Conservation (phyloP, 2,113 vertebrate genomes). For the Ameiurus melas region DNA sequence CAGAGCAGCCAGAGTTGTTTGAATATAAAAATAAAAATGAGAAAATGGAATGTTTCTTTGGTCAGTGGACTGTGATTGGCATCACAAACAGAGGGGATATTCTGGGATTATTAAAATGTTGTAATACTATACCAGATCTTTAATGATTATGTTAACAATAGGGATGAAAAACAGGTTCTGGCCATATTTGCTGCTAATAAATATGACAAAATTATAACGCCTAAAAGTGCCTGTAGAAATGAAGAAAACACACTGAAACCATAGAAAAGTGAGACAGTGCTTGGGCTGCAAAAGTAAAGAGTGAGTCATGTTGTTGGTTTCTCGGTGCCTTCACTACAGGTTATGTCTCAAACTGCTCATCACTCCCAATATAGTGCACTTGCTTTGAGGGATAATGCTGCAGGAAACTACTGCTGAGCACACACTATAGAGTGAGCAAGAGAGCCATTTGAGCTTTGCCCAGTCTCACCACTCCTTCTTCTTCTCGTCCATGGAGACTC, state of each 20-base stretch:
- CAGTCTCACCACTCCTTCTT: conserved; percentile 92
- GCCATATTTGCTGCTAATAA: conserved; percentile 42
- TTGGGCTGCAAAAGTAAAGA: conserved; percentile 30
- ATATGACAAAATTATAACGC: conserved; percentile 29
- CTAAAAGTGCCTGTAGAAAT: conserved; percentile 48
- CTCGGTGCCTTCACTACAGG: conserved; percentile 34
- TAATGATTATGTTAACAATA: background rate
- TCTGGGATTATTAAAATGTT: conserved; percentile 23
- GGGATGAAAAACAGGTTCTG: conserved; percentile 21
- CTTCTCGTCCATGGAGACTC: conserved; percentile 99
- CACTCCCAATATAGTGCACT: conserved; percentile 47
- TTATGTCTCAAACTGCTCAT: conserved; percentile 38
- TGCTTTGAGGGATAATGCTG: conserved; percentile 26
- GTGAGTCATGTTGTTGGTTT: conserved; percentile 39
- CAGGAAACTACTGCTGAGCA: conserved; percentile 30
- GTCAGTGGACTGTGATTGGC: conserved; percentile 34
- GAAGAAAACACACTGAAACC: conserved; percentile 28
- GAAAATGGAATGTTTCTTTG: conserved; percentile 38
- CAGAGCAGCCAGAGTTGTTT: conserved; percentile 8
- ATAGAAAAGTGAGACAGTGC: conserved; percentile 26
- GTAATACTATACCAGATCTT: background rate
- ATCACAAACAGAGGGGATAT: background rate
- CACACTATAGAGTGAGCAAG: conserved; percentile 41
- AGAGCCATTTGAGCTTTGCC: conserved; percentile 34
- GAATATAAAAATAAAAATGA: background rate